A percentile compares a stretch with the other conserved stretches of the same genome.
Evolutionary conservation across 2,888 invertebrate genomes (phyloP).

Genomic region (Lepidonotus clava): DNA sequence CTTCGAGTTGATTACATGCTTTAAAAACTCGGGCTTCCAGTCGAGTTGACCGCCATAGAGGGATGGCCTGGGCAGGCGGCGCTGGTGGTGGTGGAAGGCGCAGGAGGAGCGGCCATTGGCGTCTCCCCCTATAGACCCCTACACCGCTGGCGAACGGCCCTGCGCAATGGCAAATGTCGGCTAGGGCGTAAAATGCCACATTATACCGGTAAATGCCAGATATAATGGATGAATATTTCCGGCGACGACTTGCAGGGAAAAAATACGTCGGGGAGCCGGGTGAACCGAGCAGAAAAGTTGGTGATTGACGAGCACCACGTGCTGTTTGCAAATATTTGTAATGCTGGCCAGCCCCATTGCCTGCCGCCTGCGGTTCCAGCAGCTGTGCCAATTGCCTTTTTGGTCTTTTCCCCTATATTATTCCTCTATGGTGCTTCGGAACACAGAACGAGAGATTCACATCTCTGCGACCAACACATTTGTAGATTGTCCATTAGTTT

Average conservation of each 20-base stretch:
- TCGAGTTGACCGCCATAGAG: not conserved
- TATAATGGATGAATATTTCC: slow-evolving; percentile 34
- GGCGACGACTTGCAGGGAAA: not conserved
- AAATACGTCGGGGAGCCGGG: not conserved
- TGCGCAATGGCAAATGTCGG: not conserved
- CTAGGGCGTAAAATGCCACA: not conserved
- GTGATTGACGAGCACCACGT: slow-evolving; percentile 32
- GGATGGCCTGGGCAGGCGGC: not conserved
- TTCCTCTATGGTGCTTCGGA: no score
- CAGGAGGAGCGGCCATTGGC: no score
- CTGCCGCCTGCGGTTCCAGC: slow-evolving; percentile 32
- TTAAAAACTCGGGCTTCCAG: slow-evolving; percentile 41
- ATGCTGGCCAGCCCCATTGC: slow-evolving; percentile 17
- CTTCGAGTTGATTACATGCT: slow-evolving; percentile 49
- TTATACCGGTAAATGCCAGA: slow-evolving; percentile 13
- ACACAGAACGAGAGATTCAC: no score
- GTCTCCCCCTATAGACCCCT: no score
- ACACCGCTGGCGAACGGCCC: no score
- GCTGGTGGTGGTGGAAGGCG: not conserved
- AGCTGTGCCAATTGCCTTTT: slow-evolving; percentile 26
- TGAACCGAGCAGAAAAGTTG: not conserved
- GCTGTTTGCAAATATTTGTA: slow-evolving; percentile 38
- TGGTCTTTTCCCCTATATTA: slow-evolving; percentile 34
- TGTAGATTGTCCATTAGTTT: no score
- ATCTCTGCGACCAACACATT: no score